phyloP scores from a whole-genome alignment of 2,888 invertebrate genomes.

The Automeris io region DNA sequence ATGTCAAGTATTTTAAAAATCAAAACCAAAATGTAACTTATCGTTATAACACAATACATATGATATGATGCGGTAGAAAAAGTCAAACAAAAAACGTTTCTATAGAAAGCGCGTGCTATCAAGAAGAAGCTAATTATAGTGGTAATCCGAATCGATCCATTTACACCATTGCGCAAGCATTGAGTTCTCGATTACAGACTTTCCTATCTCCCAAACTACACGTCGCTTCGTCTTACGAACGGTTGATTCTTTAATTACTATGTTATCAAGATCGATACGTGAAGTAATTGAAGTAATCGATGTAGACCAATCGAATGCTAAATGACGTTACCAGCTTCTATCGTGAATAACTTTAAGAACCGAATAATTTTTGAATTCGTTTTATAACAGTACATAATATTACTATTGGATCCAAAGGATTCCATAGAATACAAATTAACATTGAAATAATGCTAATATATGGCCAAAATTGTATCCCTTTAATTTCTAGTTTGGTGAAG shows the following conservation, averaged over 20 bases:
- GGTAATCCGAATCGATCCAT: constrained; percentile 62
- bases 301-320: constrained; percentile 49
- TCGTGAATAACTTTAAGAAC: no score
- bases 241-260: constrained; percentile 55
- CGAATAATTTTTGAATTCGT: no score
- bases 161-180: constrained; percentile 61
- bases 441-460: no score
- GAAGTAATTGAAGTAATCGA: constrained; percentile 48
- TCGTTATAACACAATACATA: constrained; percentile 1
- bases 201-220: no score
- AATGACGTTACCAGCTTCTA: constrained; percentile 29
- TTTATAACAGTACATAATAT: no score
- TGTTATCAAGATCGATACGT: constrained; percentile 58
- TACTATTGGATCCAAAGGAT: no score
- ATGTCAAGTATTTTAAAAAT: no score
- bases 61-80: not conserved
- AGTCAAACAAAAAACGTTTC: constrained; percentile 31
- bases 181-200: constrained; percentile 57
- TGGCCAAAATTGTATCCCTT: no score
- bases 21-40: no score
- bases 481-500: no score
- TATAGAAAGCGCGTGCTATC: constrained; percentile 47
- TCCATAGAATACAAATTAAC: no score
- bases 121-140: constrained; percentile 60
- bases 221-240: constrained; percentile 50